Base-by-base conservation (phyloP, 2,113 vertebrate species). In the Bostrychus sinensis region DNA sequence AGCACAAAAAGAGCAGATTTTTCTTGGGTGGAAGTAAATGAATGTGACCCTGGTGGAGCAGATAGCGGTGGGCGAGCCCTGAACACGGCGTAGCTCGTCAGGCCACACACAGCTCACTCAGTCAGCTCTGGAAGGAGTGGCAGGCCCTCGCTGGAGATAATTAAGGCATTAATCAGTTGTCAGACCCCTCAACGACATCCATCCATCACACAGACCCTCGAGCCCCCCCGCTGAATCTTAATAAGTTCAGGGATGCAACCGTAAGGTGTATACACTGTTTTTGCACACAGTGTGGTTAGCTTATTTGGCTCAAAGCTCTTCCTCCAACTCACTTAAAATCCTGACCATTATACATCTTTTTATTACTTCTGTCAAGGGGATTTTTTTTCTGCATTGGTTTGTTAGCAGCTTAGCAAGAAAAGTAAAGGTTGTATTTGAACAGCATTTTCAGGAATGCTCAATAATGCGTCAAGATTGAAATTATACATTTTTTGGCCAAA, bases 121-220 rank as follows among this genome's bases (percentile, higher is more conserved):
- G 74, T 83, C 86, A 89, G 82, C 80, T 73, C 85, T 58, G 62
- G 84, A 84, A 89, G 89, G 80, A 87, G 65, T 56, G 59, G 26
- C 80, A 67, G 78, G 85, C 83, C 83, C 88, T 86, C 78, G 72
- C 72, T 78, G 83, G 80, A 89, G 75, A 80, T 93, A 94, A 94
- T 95, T 93, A 93, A 93, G 83, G 87, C 88, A 93, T 93, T 91
- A 91, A 92, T 90, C 84, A 90, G 73, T 75, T 93, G 92, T 93
- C 91, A 90, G 85, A 89, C 56, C 73, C 82, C 86, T 88, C 83
- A 91, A 84, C 81, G 81, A 93, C 89, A 85, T 91, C 88, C 89
- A 90, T 89, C 88, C 79, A 88, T 86, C 84, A 89, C 70, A 78
- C 60, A 68, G 86, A 86, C 75, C 77, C 88, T 81, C 54, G 62